Evolutionary conservation across 2,113 vertebrate genomes (phyloP), one percentile per base, ranked within the genome.

Genomic region (Phalacrocorax brasilianus): DNA sequence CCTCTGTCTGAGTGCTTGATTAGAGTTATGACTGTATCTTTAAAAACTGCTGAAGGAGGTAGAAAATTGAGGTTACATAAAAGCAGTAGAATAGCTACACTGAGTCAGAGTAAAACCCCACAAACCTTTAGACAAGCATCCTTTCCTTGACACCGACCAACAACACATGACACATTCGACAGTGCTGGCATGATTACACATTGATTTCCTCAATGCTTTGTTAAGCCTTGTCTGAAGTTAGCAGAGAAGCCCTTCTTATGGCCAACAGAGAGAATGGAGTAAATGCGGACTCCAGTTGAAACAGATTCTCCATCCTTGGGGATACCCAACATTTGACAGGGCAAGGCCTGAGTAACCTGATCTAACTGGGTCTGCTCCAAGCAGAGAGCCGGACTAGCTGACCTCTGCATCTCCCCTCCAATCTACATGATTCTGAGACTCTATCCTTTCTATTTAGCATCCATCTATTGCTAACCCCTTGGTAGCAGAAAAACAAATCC

Each of bases 31-130:
- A 88, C 32, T 47, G 1, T 55, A 72, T 77, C 38, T 85, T 16
- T 33, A 82, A 78, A 95, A 79, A 65, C 11, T 68, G 70, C 70
- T 91, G 70, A 94, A 93, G 33, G 12, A 88, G 66, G 72, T 73
- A 88, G 30, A 89, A 88, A 89, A 75, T 0, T 52, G 38, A 89
- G 33, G 32, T 67, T 81, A n/a, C 50, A 63, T 45, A 71, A 85
- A 93, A 82, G 32, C 32, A 78, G 40, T 38, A 33, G 26, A 79
- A 79, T 26, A 68, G 65, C 38, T 75, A 62, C 12, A 66, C 42
- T 77, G 50, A 91, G 38, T 84, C 77, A 91, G 53, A 52, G 58
- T 86, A 87, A 68, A 56, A 1, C 0, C 0, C 30, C 80, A 42
- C 56, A 65, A n/a, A 68, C 7, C 49, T 53, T 84, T 85, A 89